phyloP scores from a whole-genome alignment of 2,113 vertebrate species.

The Notechis scutatus region DNA sequence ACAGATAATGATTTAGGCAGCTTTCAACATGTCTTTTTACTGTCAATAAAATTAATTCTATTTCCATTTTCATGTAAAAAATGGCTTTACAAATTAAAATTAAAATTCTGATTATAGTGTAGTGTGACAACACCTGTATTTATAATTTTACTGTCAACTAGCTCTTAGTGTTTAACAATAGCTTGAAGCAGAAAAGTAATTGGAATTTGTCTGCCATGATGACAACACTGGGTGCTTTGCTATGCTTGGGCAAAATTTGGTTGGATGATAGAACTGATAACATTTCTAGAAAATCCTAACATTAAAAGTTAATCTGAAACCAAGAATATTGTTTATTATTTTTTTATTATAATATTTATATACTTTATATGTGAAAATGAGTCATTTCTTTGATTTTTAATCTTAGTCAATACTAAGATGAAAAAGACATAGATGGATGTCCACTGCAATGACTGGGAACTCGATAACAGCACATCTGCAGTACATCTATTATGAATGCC shows the following conservation, averaged over 20 bases:
- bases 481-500: background rate
- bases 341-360: background rate
- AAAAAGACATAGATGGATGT: background rate
- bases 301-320: slow-evolving; percentile 35
- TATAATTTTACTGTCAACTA: slow-evolving; percentile 89
- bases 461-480: background rate
- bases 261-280: slow-evolving; percentile 75
- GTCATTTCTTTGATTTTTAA: background rate
- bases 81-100: slow-evolving; percentile 84
- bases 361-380: background rate
- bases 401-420: background rate
- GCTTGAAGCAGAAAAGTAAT: slow-evolving; percentile 81
- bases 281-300: slow-evolving; percentile 45
- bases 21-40: slow-evolving; percentile 86
- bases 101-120: slow-evolving; percentile 88
- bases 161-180: slow-evolving; percentile 84
- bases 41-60: slow-evolving; percentile 87
- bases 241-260: slow-evolving; percentile 69
- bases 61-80: slow-evolving; percentile 80
- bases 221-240: slow-evolving; percentile 72
- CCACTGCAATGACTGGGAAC: background rate
- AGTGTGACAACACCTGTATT: slow-evolving; percentile 88
- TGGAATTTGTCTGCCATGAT: slow-evolving; percentile 84
- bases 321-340: slow-evolving; percentile 7
- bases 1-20: slow-evolving; percentile 82